These are phyloP conservation scores for Octonoba sinensis DNA, from an alignment of 2,888 invertebrate species.

Conservation along the genomic window DNA sequence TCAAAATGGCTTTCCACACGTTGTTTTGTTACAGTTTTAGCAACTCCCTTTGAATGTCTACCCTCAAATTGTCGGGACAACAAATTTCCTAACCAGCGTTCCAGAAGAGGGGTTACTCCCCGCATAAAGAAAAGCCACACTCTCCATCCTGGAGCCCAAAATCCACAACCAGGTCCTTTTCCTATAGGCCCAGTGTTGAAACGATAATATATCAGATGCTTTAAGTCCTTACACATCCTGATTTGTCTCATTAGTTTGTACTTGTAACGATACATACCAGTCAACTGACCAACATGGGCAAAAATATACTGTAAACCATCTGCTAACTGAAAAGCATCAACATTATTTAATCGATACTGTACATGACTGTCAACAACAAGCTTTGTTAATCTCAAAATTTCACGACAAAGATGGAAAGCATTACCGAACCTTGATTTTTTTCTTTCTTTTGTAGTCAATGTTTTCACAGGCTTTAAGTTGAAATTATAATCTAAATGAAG, in stretches of 20 bases:
- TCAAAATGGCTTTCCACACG: slow-evolving; percentile 99
- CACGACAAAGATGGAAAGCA: slow-evolving; percentile 98
- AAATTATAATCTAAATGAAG: slow-evolving; percentile 99
- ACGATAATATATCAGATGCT: slow-evolving; percentile 98
- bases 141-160: slow-evolving; percentile 99
- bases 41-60: slow-evolving; percentile 98
- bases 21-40: slow-evolving; percentile 99
- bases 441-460: slow-evolving; percentile 98
- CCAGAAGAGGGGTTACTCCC: slow-evolving; percentile 96
- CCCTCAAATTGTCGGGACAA: slow-evolving; percentile 99
- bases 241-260: slow-evolving; percentile 99
- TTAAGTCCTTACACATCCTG: slow-evolving; percentile 99
- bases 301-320: slow-evolving; percentile 99
- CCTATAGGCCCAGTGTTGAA: slow-evolving; percentile 99
- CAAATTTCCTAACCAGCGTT: slow-evolving; percentile 99
- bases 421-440: slow-evolving; percentile 98
- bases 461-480: slow-evolving; percentile 99
- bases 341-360: slow-evolving; percentile 98
- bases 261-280: slow-evolving; percentile 99
- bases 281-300: slow-evolving; percentile 98
- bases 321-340: slow-evolving; percentile 97
- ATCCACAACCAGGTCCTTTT: slow-evolving; percentile 97
- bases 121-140: slow-evolving; percentile 99
- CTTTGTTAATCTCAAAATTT: slow-evolving; percentile 98
- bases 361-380: slow-evolving; percentile 99